Evolutionary conservation across 2,888 invertebrate species (phyloP), one percentile per base, ranked within the genome.

Genomic region (Fragum whitleyi): DNA sequence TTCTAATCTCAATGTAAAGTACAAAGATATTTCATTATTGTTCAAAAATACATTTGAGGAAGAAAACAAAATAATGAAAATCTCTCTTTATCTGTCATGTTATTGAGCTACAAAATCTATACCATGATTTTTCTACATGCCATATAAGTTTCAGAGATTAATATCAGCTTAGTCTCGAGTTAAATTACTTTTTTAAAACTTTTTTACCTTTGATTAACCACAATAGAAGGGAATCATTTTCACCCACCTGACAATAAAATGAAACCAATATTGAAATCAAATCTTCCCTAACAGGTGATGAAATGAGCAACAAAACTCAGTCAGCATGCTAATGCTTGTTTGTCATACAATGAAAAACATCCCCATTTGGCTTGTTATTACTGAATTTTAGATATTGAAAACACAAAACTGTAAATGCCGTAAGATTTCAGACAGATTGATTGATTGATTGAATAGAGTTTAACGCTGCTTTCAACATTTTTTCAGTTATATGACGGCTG

Each of bases 181-280:
- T 47, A n/a, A 47, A 47, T 47, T 47, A 47, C 47, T 19, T 47
- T 47, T 47, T n/a, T 19, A 47, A 47, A 47, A 19, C 19, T n/a
- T 47, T n/a, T 47, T 14, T 47, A 47, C 47, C 47, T 47, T 47
- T 47, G 47, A 47, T 47, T 47, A 47, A 57, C 28, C 62, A 32
- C 62, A 62, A 32, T 32, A 62, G 36, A 32, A 9, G 32, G 62
- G 32, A n/a, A 32, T 62, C n/a, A n/a, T 16, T 36, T 62, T 62
- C 57, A 57, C 6, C 57, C 26, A 57, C 26, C 21, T 32, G n/a
- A 21, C 32, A 62, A 62, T 62, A 62, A 36, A n/a, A 62, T 19
- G 62, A 62, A 62, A 62, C 19, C 29, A 36, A 62, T 36, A 62
- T 28, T 32, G 62, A 62, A 62, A 62, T 62, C 32, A 36, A 62